These are phyloP conservation scores for Mus musculus DNA, from an alignment of 2,113 vertebrate species.

Conservation along the genomic window GRCm39 chr7:43443501-43444000, in stretches of 20 bases:
- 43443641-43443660: too few species aligned
- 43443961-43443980: background rate
- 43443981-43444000: background rate
- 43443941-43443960: slow-evolving; percentile 81
- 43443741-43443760: slow-evolving; percentile 76
- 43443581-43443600: background rate
- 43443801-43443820: slow-evolving; percentile 87
- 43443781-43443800: slow-evolving; percentile 82
- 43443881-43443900: slow-evolving; percentile 86
- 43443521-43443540: slow-evolving; percentile 6
- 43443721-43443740: slow-evolving; percentile 75
- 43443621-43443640: background rate
- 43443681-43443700: slow-evolving; percentile 80
- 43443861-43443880: slow-evolving; percentile 85
- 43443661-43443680: slow-evolving; percentile 32
- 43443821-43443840: slow-evolving; percentile 91
- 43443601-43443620: background rate
- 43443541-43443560: background rate
- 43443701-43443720: slow-evolving; percentile 84
- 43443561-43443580: too few species aligned
- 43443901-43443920: slow-evolving; percentile 86
- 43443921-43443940: slow-evolving; percentile 91
- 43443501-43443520: slow-evolving; percentile 39
- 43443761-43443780: slow-evolving; percentile 81
- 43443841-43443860: slow-evolving; percentile 83